Evolutionary conservation across 2,797 vertebrate genomes (phyloP).

Genomic region (Salmo trutta): DNA sequence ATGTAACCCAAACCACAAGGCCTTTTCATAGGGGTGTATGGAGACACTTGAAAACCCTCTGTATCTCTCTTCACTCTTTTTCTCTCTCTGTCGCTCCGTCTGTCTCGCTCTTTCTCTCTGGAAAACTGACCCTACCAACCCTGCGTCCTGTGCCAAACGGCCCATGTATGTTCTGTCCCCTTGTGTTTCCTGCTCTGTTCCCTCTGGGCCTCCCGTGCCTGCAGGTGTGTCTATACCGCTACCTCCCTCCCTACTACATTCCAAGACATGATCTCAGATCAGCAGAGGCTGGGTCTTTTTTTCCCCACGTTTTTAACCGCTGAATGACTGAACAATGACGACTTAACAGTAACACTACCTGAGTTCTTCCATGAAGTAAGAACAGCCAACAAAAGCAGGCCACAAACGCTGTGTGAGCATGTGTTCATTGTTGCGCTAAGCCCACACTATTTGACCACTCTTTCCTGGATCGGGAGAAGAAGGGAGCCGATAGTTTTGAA

Average conservation of each 20-base stretch:
- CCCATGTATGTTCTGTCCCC: constrained; percentile 21
- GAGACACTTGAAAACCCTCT: background rate
- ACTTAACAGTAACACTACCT: constrained; percentile 12
- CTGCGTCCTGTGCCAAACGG: constrained; percentile 35
- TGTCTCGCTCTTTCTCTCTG: background rate
- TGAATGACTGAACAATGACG: constrained; percentile 28
- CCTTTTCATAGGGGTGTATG: background rate
- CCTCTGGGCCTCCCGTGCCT: too few relatives aligned
- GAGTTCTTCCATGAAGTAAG: constrained; percentile 29
- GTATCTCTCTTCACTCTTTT: background rate
- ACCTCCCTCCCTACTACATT: background rate
- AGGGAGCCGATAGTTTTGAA: background rate
- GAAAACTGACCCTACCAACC: constrained; percentile 12
- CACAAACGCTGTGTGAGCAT: background rate
- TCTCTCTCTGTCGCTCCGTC: background rate
- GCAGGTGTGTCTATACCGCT: constrained; percentile 2
- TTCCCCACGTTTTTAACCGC: background rate
- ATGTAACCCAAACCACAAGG: background rate
- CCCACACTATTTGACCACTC: constrained; percentile 22
- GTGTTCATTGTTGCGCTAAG: constrained; percentile 13
- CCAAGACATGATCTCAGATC: constrained; percentile 1
- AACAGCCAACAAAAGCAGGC: constrained; percentile 25
- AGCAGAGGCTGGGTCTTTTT: constrained; percentile 6
- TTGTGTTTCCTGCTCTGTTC: background rate
- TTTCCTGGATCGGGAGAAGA: constrained; percentile 2